Evolutionary conservation across 2,888 invertebrate genomes (phyloP), one percentile per base, ranked within the genome.

Genomic region (Tetragonisca angustula): DNA sequence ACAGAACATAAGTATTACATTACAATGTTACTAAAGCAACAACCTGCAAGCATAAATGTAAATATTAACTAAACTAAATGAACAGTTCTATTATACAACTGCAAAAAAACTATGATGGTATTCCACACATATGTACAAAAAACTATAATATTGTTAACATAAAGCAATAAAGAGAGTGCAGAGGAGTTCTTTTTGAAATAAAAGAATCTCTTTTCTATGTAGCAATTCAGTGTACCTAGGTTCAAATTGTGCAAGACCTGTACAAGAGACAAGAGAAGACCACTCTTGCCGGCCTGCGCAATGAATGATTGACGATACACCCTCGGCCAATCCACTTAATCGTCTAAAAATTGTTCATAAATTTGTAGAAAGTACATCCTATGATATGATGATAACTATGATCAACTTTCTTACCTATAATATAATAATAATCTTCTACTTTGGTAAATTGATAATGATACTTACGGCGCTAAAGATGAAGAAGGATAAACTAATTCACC

Each of bases 401-500:
- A 59, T n/a, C 2, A 9, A 43, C 43, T 61, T 56, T 50, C 15
- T n/a, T 17, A 21, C 17, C 6, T 24, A 64, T 17, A 70, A 27
- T 32, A 61, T 17, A 17, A 54, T 36, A 4, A 5, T 13, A 36
- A 15, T 21, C 24, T 32, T n/a, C 36, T 15, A 36, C 17, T 49
- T 2, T 69, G 0, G 24, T 15, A 59, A 56, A 59, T 17, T 43
- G 5, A 24, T 17, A 0, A 1, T 56, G 36, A 61, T 89, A 97
- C 97, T 97, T 95, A 98, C 98, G 98, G 97, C 89, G 98, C 97
- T 88, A 98, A 94, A 13, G 98, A 98, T 21, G 96, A 96, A 21
- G 96, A 95, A 36, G 98, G 98, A 93, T 98, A 98, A n/a, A 96
- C 96, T 79, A 98, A 94, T 92, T 97, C 97, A 2, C 98, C 98